phyloP scores from a whole-genome alignment of 1,140 invertebrate genomes.

The Pachypsylla venusta region DNA sequence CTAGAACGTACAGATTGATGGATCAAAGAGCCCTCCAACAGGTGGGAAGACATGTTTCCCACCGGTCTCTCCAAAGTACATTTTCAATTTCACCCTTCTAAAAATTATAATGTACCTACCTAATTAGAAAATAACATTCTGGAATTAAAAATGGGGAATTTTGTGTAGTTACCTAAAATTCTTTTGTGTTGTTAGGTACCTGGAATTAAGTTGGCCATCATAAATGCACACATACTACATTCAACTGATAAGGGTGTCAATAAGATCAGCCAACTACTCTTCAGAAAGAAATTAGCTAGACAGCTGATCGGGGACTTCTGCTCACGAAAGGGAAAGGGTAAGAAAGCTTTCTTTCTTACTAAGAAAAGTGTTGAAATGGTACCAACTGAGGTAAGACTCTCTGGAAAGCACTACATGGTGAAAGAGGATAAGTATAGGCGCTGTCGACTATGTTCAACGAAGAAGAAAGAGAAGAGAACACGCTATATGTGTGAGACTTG shows the following conservation, averaged over 20 bases:
- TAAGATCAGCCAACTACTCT: neutral
- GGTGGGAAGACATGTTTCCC: no score
- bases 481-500: slow-evolving; percentile 11
- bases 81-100: no score
- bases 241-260: neutral
- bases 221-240: neutral
- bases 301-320: neutral
- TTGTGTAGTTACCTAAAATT: neutral
- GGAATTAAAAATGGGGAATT: no score
- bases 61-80: no score
- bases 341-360: no score
- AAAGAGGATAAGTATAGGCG: slow-evolving; percentile 11
- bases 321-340: neutral
- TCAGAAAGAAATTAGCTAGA: neutral
- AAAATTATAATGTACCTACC: no score
- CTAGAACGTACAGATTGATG: no score
- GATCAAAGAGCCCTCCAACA: no score
- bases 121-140: no score
- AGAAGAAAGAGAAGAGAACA: slow-evolving; percentile 17
- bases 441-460: slow-evolving; percentile 15
- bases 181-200: neutral
- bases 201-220: neutral
- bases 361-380: neutral
- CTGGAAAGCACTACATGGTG: neutral
- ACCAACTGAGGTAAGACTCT: neutral